Evolutionary conservation across 2,888 invertebrate species (phyloP), one percentile per base, ranked within the genome.

Genomic region (Ophioninae sp.): DNA sequence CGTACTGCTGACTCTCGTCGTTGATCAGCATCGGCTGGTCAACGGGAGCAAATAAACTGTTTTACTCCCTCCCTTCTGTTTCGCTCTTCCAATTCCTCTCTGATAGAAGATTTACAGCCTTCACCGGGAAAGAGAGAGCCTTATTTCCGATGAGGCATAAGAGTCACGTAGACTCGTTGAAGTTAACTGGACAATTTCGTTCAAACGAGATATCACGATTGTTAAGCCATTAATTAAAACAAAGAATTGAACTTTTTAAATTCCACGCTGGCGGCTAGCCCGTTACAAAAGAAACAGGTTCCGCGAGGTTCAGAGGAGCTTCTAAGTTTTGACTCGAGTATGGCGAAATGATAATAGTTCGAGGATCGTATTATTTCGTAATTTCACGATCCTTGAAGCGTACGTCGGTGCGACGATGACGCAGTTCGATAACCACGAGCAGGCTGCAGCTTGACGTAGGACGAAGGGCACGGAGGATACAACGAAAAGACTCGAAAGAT

Each of bases 21-120:
- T 83, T 83, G 79, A 83, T 83, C 83, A 83, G 79, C 83, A 83
- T 80, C 77, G 76, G 76, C 80, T 83, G 83, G 83, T 79, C 83
- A 83, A 76, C 76, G 76, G 56, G 62, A 77, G 79, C 76, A 83
- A 83, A 83, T 83, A 83, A 80, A 79, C 76, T 68, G 59, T 69
- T 73, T 73, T 64, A 72, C 72, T 76, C 68, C 30, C 67, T 70
- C 72, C 76, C 30, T 23, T 17, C 62, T 23, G 62, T 61, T 64
- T 76, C 21, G 76, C 39, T 76, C 61, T 61, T 76, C 76, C 76
- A 76, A 68, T 76, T 76, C 76, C 76, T 64, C 67, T 69, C 64
- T 62, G 68, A 50, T 59, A 39, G 39, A 72, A 69, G 78, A 73
- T 62, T 69, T 78, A 64, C 62, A 57, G 44, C 68, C 73, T 62